Conservation (phyloP, 2,888 invertebrate genomes). For the Euclidia mi region DNA sequence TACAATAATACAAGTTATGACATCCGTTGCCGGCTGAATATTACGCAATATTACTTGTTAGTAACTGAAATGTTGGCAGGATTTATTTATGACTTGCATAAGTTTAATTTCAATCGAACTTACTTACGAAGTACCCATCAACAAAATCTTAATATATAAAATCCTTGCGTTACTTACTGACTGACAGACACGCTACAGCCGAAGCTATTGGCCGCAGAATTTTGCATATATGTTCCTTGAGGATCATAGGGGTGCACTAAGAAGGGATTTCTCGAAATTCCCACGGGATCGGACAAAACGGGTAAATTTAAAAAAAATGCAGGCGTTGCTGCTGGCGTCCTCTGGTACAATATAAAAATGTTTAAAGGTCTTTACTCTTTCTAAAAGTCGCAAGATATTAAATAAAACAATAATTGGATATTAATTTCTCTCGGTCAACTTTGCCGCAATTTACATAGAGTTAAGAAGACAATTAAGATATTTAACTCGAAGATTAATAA, state of each 20-base stretch:
- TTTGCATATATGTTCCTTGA: no score
- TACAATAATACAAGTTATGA: slow-evolving; percentile 56
- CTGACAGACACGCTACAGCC: no score
- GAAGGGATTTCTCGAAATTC: no score
- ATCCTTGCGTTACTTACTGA: no score
- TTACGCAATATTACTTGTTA: neutral
- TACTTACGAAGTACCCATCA: no score
- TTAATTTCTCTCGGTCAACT: slow-evolving; percentile 16
- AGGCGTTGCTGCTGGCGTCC: neutral
- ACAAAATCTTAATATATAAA: no score
- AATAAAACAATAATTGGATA: slow-evolving; percentile 10
- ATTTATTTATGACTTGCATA: neutral
- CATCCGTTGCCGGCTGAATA: slow-evolving; percentile 9
- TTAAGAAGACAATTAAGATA: slow-evolving; percentile 45
- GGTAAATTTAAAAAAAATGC: no score
- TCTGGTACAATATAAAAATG: neutral
- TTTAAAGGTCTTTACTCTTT: no score
- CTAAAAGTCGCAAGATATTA: neutral
- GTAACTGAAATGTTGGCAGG: neutral
- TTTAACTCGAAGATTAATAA: slow-evolving; percentile 56
- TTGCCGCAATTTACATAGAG: slow-evolving; percentile 25
- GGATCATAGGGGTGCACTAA: no score
- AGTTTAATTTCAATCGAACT: neutral
- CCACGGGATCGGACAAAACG: no score
- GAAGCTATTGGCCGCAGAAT: no score